Evolutionary conservation across 2,797 vertebrate species (phyloP).

Genomic region (Brachymystax lenok): DNA sequence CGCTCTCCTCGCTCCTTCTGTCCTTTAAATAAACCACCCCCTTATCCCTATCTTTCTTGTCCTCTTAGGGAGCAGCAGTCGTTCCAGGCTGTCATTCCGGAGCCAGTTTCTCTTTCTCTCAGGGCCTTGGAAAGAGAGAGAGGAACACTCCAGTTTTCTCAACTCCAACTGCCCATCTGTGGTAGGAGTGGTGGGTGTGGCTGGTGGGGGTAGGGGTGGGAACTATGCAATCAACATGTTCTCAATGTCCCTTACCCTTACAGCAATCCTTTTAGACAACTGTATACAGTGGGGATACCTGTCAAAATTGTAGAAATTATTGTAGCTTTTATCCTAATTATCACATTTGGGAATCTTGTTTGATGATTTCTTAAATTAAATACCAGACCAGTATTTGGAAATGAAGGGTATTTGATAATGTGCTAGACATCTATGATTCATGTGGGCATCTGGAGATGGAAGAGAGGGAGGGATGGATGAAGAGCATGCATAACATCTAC

Average conservation of each 20-base stretch:
- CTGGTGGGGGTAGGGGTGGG: not conserved
- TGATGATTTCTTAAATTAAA: not conserved
- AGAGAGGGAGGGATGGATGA: no score
- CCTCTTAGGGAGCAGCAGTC: conserved; percentile 18
- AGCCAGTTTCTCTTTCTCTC: conserved; percentile 27
- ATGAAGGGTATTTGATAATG: no score
- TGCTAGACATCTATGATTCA: no score
- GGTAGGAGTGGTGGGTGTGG: not conserved
- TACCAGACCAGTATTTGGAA: no score
- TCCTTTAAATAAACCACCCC: conserved; percentile 38
- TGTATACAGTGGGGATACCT: not conserved
- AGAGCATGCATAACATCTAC: no score
- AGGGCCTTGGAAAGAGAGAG: conserved; percentile 20
- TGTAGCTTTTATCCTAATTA: not conserved
- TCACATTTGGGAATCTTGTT: not conserved
- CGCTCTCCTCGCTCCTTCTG: conserved; percentile 17
- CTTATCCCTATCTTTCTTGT: conserved; percentile 23
- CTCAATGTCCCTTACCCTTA: not conserved
- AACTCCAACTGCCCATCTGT: conserved; percentile 40
- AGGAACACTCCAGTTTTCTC: conserved; percentile 15
- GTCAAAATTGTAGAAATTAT: not conserved
- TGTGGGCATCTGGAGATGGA: not conserved
- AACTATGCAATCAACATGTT: not conserved
- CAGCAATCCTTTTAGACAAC: not conserved
- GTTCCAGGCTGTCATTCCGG: conserved; percentile 15